A percentile compares a stretch with the other conserved stretches of the same genome.
Conservation (phyloP, 2,113 vertebrate genomes). For the Coracopsis vasa region DNA sequence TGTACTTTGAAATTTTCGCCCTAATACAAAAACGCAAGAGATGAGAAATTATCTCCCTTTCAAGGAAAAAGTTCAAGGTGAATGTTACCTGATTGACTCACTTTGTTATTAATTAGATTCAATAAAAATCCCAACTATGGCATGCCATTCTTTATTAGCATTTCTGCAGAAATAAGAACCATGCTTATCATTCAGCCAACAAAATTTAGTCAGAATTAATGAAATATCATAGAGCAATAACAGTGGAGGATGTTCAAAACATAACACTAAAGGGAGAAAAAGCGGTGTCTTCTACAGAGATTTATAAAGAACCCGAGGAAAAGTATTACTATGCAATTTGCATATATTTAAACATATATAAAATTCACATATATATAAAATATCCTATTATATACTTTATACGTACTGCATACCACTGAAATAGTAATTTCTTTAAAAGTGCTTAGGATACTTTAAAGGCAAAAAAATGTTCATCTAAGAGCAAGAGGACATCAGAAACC, state of each 20-base stretch:
- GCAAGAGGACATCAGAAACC: background rate
- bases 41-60: slow-evolving; percentile 43
- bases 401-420: background rate
- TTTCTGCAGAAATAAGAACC: slow-evolving; percentile 34
- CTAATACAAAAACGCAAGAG: slow-evolving; percentile 10
- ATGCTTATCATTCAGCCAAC: background rate
- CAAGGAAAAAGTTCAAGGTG: slow-evolving; percentile 41
- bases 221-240: background rate
- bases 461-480: background rate
- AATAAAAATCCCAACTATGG: slow-evolving; percentile 62
- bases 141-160: slow-evolving; percentile 46
- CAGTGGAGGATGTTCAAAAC: background rate
- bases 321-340: background rate
- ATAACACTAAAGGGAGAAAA: background rate
- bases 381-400: background rate
- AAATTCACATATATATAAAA: background rate
- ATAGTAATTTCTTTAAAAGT: background rate
- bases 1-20: background rate
- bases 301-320: background rate
- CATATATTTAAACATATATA: background rate
- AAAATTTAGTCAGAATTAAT: slow-evolving; percentile 49
- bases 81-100: slow-evolving; percentile 46
- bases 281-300: background rate
- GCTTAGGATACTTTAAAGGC: background rate
- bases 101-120: slow-evolving; percentile 66